A percentile compares a stretch with the other conserved stretches of the same genome.
Evolutionary conservation across 2,797 vertebrate genomes (phyloP).

Genomic region (Amblyraja radiata): DNA sequence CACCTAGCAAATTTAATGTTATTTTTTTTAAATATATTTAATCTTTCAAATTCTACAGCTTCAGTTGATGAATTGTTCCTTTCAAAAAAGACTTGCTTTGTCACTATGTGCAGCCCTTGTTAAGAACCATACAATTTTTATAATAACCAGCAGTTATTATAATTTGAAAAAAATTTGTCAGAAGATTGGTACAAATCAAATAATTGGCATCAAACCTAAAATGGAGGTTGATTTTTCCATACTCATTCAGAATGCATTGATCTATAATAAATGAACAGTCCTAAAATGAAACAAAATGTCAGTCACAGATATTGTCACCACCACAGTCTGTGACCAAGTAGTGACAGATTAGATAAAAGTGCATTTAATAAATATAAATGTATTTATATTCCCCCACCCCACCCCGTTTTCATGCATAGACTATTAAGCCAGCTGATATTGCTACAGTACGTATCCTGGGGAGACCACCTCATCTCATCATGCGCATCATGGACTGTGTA

Average conservation of each 20-base stretch:
- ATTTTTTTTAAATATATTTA: not conserved
- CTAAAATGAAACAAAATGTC: not conserved
- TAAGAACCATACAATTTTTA: not conserved
- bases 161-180: not conserved
- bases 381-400: too few species aligned
- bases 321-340: too few species aligned
- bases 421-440: constrained; percentile 90
- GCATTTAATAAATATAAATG: not conserved
- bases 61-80: not conserved
- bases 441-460: constrained; percentile 84
- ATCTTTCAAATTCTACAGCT: not conserved
- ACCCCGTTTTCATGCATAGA: constrained; percentile 54
- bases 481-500: constrained; percentile 97
- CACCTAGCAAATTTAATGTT: not conserved
- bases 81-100: not conserved
- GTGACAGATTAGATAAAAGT: not conserved
- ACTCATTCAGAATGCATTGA: too few species aligned
- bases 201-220: not conserved
- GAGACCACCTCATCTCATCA: constrained; percentile 90
- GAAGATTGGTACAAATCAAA: not conserved
- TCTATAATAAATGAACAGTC: not conserved
- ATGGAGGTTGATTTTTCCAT: not conserved
- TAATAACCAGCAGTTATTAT: too few species aligned
- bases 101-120: not conserved
- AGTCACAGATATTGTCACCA: not conserved